phyloP scores from a whole-genome alignment of 2,113 vertebrate species.

The Dipodomys ordii region DNA sequence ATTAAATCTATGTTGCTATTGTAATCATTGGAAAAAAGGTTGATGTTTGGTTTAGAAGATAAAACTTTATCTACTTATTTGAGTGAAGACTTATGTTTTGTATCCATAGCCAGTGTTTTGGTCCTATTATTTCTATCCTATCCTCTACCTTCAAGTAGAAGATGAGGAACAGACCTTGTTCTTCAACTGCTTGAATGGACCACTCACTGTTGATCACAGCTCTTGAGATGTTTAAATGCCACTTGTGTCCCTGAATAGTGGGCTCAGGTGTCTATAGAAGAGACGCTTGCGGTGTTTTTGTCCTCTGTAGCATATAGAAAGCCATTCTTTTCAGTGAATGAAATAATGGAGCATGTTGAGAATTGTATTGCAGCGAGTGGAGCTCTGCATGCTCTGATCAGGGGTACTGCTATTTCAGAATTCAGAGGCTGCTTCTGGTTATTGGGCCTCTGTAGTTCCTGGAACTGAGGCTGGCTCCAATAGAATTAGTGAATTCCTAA shows the following conservation, averaged over 20 bases:
- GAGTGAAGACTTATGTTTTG: not conserved
- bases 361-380: not conserved
- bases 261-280: not conserved
- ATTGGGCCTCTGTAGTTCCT: not conserved
- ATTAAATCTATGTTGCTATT: not conserved
- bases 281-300: not conserved
- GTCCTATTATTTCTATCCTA: not conserved
- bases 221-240: not conserved
- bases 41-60: conserved; percentile 15
- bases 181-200: not conserved
- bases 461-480: not conserved
- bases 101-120: not conserved
- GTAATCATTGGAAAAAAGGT: not conserved
- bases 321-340: not conserved
- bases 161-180: not conserved
- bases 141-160: not conserved
- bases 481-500: not conserved
- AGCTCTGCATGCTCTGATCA: not conserved
- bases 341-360: not conserved
- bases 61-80: not conserved
- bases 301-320: not conserved
- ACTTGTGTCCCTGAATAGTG: not conserved
- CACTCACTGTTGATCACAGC: not conserved
- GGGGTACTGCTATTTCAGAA: not conserved
- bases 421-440: not conserved